Evolutionary conservation across 2,113 vertebrate species (phyloP).

Genomic region (Forbesichthys papilliferus): DNA sequence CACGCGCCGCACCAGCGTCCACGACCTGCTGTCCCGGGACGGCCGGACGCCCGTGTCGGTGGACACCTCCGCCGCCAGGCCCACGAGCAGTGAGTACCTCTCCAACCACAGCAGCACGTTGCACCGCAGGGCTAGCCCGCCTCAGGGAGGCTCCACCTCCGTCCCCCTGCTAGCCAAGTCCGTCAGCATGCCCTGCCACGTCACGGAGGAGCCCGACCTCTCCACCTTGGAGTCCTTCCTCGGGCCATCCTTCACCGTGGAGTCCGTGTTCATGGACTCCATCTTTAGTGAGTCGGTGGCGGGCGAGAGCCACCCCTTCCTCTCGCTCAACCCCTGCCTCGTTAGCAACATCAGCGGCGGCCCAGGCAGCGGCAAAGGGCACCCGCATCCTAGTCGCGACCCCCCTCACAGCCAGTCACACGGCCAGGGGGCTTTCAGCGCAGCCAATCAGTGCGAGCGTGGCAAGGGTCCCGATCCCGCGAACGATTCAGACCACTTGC

Average conservation of each 20-base stretch:
- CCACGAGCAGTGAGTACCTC: constrained; percentile 95
- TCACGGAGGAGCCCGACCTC: constrained; percentile 74
- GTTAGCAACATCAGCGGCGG: constrained; percentile 94
- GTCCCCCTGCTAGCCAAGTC: constrained; percentile 67
- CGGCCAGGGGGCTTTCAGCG: constrained; percentile 44
- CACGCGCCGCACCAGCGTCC: constrained; percentile 95
- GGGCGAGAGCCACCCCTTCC: constrained; percentile 80
- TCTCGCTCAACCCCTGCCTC: constrained; percentile 91
- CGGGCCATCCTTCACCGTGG: constrained; percentile 78
- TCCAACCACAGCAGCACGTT: constrained; percentile 61
- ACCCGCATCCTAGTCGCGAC: constrained; percentile 26
- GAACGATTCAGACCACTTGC: constrained; percentile 67
- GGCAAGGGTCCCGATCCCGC: constrained; percentile 45
- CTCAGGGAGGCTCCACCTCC: constrained; percentile 30
- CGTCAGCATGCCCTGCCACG: constrained; percentile 71
- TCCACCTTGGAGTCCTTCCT: constrained; percentile 75
- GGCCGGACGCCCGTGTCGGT: constrained; percentile 84
- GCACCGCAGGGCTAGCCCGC: constrained; percentile 32
- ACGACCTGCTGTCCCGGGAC: constrained; percentile 96
- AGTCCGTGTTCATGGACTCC: constrained; percentile 77
- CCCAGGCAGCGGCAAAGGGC: constrained; percentile 67
- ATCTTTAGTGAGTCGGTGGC: constrained; percentile 65
- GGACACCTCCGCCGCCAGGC: constrained; percentile 76
- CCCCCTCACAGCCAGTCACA: constrained; percentile 50
- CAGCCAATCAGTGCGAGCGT: constrained; percentile 42